phyloP scores from a whole-genome alignment of 1,140 invertebrate genomes.

The Belonocnema kinseyi region DNA sequence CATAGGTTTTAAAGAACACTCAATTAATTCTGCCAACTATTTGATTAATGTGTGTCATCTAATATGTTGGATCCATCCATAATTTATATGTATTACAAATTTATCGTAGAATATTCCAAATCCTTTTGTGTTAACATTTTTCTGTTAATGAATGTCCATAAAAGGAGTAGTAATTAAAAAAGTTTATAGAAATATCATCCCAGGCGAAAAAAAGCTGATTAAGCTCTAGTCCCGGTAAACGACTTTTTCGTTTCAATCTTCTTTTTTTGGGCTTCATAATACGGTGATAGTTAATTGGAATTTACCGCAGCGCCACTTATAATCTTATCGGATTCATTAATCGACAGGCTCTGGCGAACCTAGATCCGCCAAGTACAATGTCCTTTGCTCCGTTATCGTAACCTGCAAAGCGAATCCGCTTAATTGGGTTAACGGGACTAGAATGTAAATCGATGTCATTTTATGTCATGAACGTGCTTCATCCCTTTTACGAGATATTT shows the following conservation, averaged over 20 bases:
- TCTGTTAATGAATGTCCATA: no score
- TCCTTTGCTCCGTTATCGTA: slow-evolving; percentile 29
- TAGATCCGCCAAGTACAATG: slow-evolving; percentile 30
- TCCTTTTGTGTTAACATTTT: no score
- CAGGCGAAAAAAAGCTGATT: background rate
- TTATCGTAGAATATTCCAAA: no score
- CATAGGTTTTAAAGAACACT: no score
- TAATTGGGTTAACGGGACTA: slow-evolving; percentile 30
- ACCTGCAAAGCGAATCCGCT: slow-evolving; percentile 27
- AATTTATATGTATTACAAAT: no score
- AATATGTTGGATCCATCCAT: no score
- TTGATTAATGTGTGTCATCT: no score
- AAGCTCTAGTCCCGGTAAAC: slow-evolving; percentile 18
- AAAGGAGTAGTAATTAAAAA: no score
- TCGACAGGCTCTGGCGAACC: slow-evolving; percentile 27
- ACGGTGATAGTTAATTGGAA: slow-evolving; percentile 30
- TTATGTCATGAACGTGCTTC: slow-evolving; percentile 24
- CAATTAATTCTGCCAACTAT: no score
- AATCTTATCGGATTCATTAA: slow-evolving; percentile 32
- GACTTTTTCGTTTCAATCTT: slow-evolving; percentile 10
- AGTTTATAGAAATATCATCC: no score
- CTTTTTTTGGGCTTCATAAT: slow-evolving; percentile 27
- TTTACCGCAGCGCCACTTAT: slow-evolving; percentile 28
- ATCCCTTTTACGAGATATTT: slow-evolving; percentile 17
- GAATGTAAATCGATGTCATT: slow-evolving; percentile 31